Base-by-base conservation (phyloP, 2,113 vertebrate genomes). In the Anguilla rostrata region DNA sequence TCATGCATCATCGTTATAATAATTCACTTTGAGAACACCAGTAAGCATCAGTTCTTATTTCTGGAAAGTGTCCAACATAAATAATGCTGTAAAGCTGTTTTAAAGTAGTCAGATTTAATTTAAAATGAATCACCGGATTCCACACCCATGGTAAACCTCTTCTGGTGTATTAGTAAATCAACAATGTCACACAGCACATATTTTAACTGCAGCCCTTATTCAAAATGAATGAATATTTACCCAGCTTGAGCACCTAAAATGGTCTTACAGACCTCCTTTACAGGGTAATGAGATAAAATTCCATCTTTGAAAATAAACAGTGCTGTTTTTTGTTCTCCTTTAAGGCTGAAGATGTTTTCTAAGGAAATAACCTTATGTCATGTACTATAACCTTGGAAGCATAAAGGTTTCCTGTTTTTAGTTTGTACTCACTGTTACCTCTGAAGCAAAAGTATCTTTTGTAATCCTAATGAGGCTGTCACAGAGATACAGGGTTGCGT, bases 21-120 rank as follows among this genome's bases (percentile, higher is more conserved):
- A 88, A 91, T 91, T 88, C 81, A 87, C 88, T 91, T 89, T 83
- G 81, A 88, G 85, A 80, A 88, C 26, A 78, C 7, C 46, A 57
- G 79, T 3, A 79, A 88, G 82, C 88, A 83, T 86, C 66, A 86
- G 90, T 85, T 71, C 53, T 57, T 39, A 14, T 83, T 82, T 83
- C 66, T 22, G 83, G 87, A 87, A 84, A 18, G 41, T 66, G 39
- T 43, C n/a, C 39, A 40, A 29, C 11, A 85, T 84, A 84, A 82
- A 66, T 86, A 1, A 83, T 26, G 29, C 57, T 0, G 43, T 88
- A 89, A 89, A 90, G 88, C 86, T 60, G 88, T 2, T 22, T 63
- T 2, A 60, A 40, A 22, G 39, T 83, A 6, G 53, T 66, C 60
- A 78, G 83, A 39, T 87, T 90, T 79, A 53, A 86, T 84, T 82